Evolutionary conservation across 2,888 invertebrate species (phyloP).

Genomic region (Opisthograptis luteolata): DNA sequence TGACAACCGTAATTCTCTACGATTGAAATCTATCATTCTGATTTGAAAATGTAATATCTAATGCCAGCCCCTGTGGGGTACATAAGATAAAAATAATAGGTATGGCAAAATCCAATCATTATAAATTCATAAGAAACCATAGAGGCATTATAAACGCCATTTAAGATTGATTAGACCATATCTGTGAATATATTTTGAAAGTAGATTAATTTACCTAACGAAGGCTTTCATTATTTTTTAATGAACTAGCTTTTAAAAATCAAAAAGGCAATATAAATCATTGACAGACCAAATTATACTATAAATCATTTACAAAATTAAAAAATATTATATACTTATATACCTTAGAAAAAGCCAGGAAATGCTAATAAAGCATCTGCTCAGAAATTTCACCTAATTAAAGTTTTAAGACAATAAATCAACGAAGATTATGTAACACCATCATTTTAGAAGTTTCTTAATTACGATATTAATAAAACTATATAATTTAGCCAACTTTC

Average conservation of each 20-base stretch:
- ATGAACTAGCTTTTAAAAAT: conserved; percentile 21
- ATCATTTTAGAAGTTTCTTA: neutral
- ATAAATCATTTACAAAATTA: conserved; percentile 29
- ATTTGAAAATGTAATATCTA: too few species aligned
- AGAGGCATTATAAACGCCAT: too few species aligned
- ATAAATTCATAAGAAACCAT: too few species aligned
- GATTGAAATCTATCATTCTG: too few species aligned
- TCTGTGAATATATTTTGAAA: conserved; percentile 13
- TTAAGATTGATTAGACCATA: conserved; percentile 9
- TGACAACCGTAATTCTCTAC: too few species aligned
- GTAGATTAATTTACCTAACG: conserved; percentile 10
- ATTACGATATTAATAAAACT: neutral
- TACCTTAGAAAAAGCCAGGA: conserved; percentile 30
- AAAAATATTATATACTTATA: conserved; percentile 25
- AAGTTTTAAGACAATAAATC: conserved; percentile 20
- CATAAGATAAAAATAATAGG: too few species aligned
- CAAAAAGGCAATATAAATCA: conserved; percentile 26
- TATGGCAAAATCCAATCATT: too few species aligned
- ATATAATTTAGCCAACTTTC: neutral
- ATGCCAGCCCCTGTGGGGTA: too few species aligned
- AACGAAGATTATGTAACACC: conserved; percentile 12
- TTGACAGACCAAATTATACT: conserved; percentile 25
- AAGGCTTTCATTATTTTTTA: conserved; percentile 20
- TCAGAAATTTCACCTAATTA: conserved; percentile 16
- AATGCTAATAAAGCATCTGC: conserved; percentile 21